A percentile compares a stretch with the other conserved stretches of the same genome.
These are phyloP conservation scores for Sturmia bella DNA, from an alignment of 2,888 invertebrate species.

Conservation along the genomic window DNA sequence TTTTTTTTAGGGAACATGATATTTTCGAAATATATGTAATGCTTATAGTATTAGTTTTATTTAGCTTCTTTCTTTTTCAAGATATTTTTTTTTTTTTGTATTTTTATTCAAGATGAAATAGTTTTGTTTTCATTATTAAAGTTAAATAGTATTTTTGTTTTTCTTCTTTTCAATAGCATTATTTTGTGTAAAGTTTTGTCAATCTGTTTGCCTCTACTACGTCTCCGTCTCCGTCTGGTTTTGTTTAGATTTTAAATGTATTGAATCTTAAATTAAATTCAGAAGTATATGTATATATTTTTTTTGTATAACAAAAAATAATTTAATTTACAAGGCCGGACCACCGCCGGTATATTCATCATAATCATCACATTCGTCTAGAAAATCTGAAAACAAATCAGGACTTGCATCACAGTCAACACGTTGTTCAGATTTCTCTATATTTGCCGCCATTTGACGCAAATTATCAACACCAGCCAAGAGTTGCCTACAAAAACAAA, in stretches of 20 bases:
- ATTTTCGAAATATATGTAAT: slow-evolving; percentile 58
- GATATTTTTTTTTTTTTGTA: slow-evolving; percentile 47
- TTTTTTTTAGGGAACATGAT: slow-evolving; percentile 56
- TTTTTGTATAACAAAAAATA: no score
- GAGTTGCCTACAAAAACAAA: slow-evolving; percentile 83
- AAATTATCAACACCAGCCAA: slow-evolving; percentile 87
- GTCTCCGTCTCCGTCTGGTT: slow-evolving; percentile 37
- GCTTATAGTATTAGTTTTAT: slow-evolving; percentile 50
- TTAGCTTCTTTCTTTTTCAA: slow-evolving; percentile 34
- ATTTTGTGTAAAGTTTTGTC: slow-evolving; percentile 48
- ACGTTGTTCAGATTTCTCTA: slow-evolving; percentile 83
- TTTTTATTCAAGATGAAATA: slow-evolving; percentile 62
- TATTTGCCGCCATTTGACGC: slow-evolving; percentile 85
- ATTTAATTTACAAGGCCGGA: slow-evolving; percentile 75
- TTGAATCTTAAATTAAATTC: slow-evolving; percentile 46
- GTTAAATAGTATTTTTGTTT: slow-evolving; percentile 56
- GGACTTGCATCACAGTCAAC: slow-evolving; percentile 75
- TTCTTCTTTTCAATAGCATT: slow-evolving; percentile 70
- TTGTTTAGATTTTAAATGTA: slow-evolving; percentile 53
- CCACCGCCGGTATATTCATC: slow-evolving; percentile 76
- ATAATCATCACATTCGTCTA: slow-evolving; percentile 76
- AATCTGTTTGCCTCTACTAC: slow-evolving; percentile 36
- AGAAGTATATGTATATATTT: no score
- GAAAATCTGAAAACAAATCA: slow-evolving; percentile 77
- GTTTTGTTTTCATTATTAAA: slow-evolving; percentile 43